A percentile compares a stretch with the other conserved stretches of the same genome.
Evolutionary conservation across 37 sponge, comb jelly and placozoan genomes (phyloP).

Genomic region (Cliona cf. orientalis): DNA sequence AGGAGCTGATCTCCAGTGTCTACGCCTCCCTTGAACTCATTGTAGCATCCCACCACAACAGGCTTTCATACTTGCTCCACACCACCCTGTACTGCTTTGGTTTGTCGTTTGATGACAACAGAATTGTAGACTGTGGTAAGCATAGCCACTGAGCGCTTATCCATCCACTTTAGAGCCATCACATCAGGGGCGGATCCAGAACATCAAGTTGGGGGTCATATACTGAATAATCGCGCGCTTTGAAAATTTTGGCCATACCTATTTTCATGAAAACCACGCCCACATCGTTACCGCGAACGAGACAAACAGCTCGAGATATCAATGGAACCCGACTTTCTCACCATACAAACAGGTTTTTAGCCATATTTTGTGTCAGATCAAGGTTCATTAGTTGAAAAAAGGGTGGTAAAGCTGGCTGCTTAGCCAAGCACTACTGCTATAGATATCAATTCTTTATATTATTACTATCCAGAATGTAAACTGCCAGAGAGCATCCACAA

Average conservation of each 20-base stretch:
- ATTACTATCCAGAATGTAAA: conserved; percentile 20
- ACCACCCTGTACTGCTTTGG: not conserved
- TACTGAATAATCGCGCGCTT: too few relatives aligned
- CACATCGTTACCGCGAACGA: too few relatives aligned
- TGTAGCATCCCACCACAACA: conserved; percentile 8
- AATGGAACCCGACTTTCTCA: too few relatives aligned
- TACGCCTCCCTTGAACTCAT: conserved; percentile 35
- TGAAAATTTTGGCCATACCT: too few relatives aligned
- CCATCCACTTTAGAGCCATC: conserved; percentile 37
- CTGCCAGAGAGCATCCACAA: not conserved
- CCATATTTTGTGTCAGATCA: too few relatives aligned
- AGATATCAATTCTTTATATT: too few relatives aligned
- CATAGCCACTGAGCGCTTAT: conserved; percentile 11
- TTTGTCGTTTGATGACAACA: not conserved
- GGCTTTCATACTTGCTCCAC: conserved; percentile 17
- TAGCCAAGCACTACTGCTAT: too few relatives aligned
- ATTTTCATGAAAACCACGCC: too few relatives aligned
- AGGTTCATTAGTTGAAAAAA: too few relatives aligned
- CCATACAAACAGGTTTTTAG: too few relatives aligned
- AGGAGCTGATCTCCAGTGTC: conserved; percentile 40
- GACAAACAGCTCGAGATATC: too few relatives aligned
- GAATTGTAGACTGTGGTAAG: conserved; percentile 25
- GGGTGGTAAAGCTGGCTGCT: too few relatives aligned
- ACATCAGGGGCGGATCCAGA: conserved; percentile 1
- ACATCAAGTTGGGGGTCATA: conserved; percentile 6